Base-by-base conservation (phyloP, 2,113 vertebrate genomes). In the Acanthisitta chloris region DNA sequence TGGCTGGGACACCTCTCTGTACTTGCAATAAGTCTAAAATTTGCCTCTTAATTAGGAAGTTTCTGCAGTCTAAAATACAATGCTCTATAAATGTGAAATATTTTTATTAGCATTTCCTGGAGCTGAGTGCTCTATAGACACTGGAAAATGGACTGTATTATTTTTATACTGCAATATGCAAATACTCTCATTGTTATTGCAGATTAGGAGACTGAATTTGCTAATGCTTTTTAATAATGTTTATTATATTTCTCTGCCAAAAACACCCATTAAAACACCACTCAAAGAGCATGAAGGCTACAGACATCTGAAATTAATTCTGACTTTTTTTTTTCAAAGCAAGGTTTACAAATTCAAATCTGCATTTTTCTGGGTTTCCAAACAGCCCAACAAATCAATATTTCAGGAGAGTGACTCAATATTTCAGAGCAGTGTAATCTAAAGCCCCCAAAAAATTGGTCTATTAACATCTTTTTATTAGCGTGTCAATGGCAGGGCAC, bases 331-430 rank as follows among this genome's bases (percentile, higher is more conserved):
- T 5, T 14, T 8, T 66, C 71, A 92, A 62, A 51, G 2, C 25
- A 72, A 94, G 73, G 91, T 96, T 93, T 78, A 90, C 90, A 96
- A 95, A 95, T 86, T 74, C 84, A 87, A 78, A 94, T 90, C 71
- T 73, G 62, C 76, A 58, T 93, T 88, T 89, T 96, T 87, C 89
- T 83, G 42, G 55, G 67, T 96, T 96, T 96, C 93, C 92, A 91
- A 95, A 96, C 86, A 95, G 92, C 84, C 69, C 48, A 74, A 64
- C 16, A 14, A 97, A 97, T 95, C 96, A 96, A 97, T 97, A 96
- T 96, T 96, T 97, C 96, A 95, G 84, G 52, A 92, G 49, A 69
- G 79, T 28, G 91, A 95, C 97, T 93, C 88, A 91, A 90, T 88
- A 92, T 92, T 95, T 94, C 96, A 95, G 83, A 80, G 82, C 71